phyloP scores from a whole-genome alignment of 2,113 vertebrate genomes.

The Nyctibius bracteatus region DNA sequence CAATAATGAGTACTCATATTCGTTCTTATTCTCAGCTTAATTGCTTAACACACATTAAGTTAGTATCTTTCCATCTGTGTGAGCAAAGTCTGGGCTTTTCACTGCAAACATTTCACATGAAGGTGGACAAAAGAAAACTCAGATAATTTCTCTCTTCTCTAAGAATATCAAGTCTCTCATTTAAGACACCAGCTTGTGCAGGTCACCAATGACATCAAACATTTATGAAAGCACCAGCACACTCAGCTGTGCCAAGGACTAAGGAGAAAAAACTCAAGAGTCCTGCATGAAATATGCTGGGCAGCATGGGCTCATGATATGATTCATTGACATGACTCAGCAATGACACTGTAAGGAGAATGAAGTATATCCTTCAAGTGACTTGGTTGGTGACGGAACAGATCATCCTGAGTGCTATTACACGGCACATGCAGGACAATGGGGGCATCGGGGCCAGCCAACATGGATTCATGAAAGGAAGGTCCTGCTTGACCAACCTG shows the following conservation, averaged over 20 bases:
- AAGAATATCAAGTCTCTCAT: background rate
- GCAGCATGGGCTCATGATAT: background rate
- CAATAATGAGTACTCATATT: background rate
- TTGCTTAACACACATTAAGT: background rate
- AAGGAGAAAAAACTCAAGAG: background rate
- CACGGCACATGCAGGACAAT: no score
- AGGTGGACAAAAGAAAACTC: background rate
- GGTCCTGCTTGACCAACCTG: no score
- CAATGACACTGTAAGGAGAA: background rate
- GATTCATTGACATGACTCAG: background rate
- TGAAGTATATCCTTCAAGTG: background rate
- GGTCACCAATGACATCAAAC: background rate
- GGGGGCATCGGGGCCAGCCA: no score
- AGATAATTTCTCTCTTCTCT: background rate
- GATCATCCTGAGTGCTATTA: no score
- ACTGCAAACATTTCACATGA: background rate
- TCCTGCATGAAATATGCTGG: background rate
- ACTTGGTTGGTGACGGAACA: no score
- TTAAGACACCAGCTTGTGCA: background rate
- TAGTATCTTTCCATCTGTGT: background rate
- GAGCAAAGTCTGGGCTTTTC: background rate
- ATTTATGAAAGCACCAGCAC: background rate
- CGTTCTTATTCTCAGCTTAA: background rate
- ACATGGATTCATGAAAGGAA: no score
- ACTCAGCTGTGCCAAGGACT: background rate